Conservation (phyloP, 2,113 vertebrate species). For the Picathartes gymnocephalus region DNA sequence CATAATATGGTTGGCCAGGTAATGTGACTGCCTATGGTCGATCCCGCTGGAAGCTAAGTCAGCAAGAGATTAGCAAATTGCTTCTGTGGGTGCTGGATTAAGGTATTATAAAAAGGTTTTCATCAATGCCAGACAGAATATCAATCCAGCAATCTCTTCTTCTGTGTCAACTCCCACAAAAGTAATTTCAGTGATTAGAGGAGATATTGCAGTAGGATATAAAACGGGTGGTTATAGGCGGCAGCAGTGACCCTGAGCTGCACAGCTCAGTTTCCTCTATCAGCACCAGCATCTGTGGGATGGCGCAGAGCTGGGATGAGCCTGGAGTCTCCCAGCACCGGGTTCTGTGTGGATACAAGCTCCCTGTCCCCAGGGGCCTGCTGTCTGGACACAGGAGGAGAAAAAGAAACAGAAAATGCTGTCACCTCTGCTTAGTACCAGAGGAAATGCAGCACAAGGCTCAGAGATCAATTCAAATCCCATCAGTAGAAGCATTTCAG, state of each 20-base stretch:
- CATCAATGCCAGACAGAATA: conserved; percentile 48
- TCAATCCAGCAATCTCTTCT: conserved; percentile 52
- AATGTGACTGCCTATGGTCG: neutral
- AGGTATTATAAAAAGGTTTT: conserved; percentile 47
- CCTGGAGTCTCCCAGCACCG: neutral
- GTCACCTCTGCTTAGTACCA: neutral
- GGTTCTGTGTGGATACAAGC: neutral
- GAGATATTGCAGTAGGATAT: conserved; percentile 9
- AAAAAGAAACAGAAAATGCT: neutral
- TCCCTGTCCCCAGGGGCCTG: neutral
- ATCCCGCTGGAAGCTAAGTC: conserved; percentile 8
- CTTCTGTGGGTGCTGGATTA: conserved; percentile 58
- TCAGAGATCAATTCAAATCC: neutral
- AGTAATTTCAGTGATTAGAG: conserved; percentile 49
- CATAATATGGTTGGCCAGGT: neutral
- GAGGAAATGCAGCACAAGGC: neutral
- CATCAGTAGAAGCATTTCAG: neutral
- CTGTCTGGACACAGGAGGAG: neutral
- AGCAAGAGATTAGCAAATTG: conserved; percentile 63
- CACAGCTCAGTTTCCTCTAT: neutral
- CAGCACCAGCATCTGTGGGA: neutral
- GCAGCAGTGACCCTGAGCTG: neutral
- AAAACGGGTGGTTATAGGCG: neutral
- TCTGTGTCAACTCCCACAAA: conserved; percentile 48
- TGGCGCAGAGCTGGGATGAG: neutral